Evolutionary conservation across 2,888 invertebrate genomes (phyloP), one percentile per base, ranked within the genome.

Genomic region (Megamerina dolium): DNA sequence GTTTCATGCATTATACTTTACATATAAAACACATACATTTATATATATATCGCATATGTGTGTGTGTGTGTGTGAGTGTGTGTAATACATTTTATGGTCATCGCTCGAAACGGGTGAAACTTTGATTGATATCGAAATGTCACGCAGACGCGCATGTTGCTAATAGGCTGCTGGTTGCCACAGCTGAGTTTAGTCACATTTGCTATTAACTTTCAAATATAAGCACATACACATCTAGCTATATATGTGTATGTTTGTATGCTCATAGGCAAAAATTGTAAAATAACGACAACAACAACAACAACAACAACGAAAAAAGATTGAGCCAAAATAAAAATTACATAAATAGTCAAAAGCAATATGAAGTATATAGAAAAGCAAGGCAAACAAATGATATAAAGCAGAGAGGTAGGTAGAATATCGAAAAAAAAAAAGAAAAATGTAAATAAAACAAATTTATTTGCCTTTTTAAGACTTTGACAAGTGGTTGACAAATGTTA

Each of bases 111-210:
- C 56, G 62, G 62, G 63, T 58, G 59, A 61, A 62, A 60, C 62
- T 61, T 62, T 64, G 66, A 64, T 64, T 66, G 66, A 64, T 64
- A 61, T 55, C 57, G 51, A 59, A 55, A 52, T 64, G 66, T 64
- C 64, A 64, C 64, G 64, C 66, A 66, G 63, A 58, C 60, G 65
- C 65, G 62, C 66, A 64, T 64, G 64, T 66, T 60, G 64, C 60
- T 64, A 62, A 65, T 46, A 43, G 43, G 32, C 37, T 26, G 35
- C 41, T 26, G 14, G 17, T 34, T 34, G 31, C 16, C 8, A 10
- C 23, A 23, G 23, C 23, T 23, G n/a, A n/a, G n/a, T n/a, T n/a
- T n/a, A n/a, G n/a, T 26, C 27, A 29, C 38, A 29, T 38, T 42
- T 32, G 30, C 23, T 30, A 10, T 20, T 19, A 12, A 35, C 16